Evolutionary conservation across 2,113 vertebrate species (phyloP).

Genomic region (Myotis davidii): DNA sequence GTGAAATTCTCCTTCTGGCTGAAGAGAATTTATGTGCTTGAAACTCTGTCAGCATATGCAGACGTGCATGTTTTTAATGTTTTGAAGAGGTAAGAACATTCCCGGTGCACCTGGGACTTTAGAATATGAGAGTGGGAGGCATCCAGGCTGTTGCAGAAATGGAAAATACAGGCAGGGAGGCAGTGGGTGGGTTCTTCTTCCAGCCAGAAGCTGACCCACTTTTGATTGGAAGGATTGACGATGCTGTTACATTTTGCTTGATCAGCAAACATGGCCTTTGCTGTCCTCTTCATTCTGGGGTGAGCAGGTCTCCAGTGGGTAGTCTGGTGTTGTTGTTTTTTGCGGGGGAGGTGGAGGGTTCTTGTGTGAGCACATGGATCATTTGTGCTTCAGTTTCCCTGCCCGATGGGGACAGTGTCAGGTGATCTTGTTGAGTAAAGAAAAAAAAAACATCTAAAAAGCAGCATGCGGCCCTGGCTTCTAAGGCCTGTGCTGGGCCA

Average conservation of each 20-base stretch:
- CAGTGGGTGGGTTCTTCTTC: background rate
- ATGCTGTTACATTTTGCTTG: background rate
- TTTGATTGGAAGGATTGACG: background rate
- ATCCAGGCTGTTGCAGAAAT: background rate
- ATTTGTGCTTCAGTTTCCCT: background rate
- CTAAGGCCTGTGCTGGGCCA: background rate
- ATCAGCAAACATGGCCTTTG: background rate
- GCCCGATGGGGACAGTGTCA: too few species aligned
- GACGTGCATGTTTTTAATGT: background rate
- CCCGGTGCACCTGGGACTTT: background rate
- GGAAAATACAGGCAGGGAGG: background rate
- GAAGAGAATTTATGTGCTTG: constrained; percentile 29
- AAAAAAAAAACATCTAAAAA: background rate
- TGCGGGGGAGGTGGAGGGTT: background rate
- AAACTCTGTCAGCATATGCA: background rate
- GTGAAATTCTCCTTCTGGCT: constrained; percentile 4
- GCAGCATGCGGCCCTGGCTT: background rate
- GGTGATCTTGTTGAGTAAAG: too few species aligned
- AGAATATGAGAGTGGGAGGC: background rate
- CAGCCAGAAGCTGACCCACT: background rate
- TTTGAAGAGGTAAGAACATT: background rate
- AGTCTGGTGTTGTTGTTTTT: background rate
- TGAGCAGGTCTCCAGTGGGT: background rate
- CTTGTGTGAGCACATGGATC: background rate
- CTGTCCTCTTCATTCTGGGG: background rate